Evolutionary conservation across 2,113 vertebrate species (phyloP), one percentile per base, ranked within the genome.

Genomic region (Trachemys scripta): DNA sequence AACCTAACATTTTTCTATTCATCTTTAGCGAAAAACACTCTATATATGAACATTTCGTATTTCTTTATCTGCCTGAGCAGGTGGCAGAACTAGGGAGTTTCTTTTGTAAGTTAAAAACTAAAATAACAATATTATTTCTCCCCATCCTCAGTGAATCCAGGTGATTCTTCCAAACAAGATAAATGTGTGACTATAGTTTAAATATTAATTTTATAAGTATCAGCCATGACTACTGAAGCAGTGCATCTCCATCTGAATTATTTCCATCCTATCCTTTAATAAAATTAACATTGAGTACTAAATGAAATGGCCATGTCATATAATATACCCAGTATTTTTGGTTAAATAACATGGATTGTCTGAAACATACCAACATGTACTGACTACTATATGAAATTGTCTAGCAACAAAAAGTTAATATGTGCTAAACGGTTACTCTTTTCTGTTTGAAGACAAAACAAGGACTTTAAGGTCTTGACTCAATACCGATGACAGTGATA

Each of bases 401-500:
- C 8, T 81, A 78, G 53, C 50, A 90, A 86, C 51, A 4, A 82
- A 50, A 78, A 92, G 49, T 51, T 54, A 13, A 25, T 53, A 92
- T 8, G 80, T 90, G 56, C 38, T 85, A 59, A 95, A 57, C 27
- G 1, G 38, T 69, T 90, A 89, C 27, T 65, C 93, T 89, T 90
- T 93, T 85, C 92, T 86, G 79, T 47, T 82, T 95, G 42, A 42
- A 92, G 72, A n/a, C 79, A 91, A 97, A 96, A 93, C 83, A 97
- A 96, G 95, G 95, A 82, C 92, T 94, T 54, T 90, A 97, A 90
- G 6, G 84, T 92, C 92, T 96, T 97, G 91, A 96, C 88, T 96
- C 90, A 93, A 76, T 80, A 93, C 97, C 97, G 98, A 98, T 98
- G 97, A 98, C 97, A 98, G 97, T 96, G 97, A 98, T 98, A 98